Percentiles rank a stretch among this genome's conserved stretches.
These are phyloP conservation scores for Halocaridina rubra DNA, from an alignment of 2,888 invertebrate species.

Conservation along the genomic window DNA sequence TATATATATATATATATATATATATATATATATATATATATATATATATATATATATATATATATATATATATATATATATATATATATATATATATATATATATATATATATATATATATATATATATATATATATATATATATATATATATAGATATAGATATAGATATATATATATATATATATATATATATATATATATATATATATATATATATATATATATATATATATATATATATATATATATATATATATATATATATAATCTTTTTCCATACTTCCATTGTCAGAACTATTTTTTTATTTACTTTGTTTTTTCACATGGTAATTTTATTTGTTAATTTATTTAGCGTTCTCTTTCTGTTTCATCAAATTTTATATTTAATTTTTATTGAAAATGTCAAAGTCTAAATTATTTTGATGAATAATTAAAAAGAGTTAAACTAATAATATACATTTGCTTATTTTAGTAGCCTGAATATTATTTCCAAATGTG, in stretches of 20 bases:
- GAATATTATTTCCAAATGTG: no score
- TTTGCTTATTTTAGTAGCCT: no score
- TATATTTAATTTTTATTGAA: no score
- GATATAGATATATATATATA: neutral
- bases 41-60: slow-evolving; percentile 4
- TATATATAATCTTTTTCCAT: neutral
- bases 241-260: neutral
- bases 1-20: slow-evolving; percentile 8
- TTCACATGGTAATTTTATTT: no score
- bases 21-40: slow-evolving; percentile 8
- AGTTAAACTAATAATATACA: no score
- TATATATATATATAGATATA: neutral
- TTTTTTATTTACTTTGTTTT: no score
- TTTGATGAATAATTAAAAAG: no score
- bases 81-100: slow-evolving; percentile 4
- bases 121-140: slow-evolving; percentile 8
- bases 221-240: slow-evolving; percentile 8
- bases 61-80: slow-evolving; percentile 4
- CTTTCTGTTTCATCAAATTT: no score
- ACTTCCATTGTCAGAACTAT: no score
- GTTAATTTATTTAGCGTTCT: no score
- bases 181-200: neutral
- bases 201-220: slow-evolving; percentile 8
- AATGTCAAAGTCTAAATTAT: no score
- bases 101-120: slow-evolving; percentile 8